These are phyloP conservation scores for Formica aserva DNA, from an alignment of 2,888 invertebrate genomes.

Conservation along the genomic window DNA sequence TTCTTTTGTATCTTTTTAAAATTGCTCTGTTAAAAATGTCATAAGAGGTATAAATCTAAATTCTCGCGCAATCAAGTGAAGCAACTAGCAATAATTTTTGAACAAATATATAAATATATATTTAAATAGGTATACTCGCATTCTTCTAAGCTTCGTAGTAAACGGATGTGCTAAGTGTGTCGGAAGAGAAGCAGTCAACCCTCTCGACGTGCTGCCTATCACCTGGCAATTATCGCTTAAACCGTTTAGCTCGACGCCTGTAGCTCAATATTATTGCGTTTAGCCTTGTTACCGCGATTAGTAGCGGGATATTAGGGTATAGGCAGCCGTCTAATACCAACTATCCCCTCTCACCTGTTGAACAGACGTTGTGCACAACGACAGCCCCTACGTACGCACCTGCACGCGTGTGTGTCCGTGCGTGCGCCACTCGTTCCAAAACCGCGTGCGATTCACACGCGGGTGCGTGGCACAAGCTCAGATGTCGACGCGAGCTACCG, in stretches of 20 bases:
- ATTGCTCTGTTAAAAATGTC: background rate
- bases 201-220: constrained; percentile 75
- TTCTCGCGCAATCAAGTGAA: background rate
- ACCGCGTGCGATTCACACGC: constrained; percentile 36
- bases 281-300: constrained; percentile 81
- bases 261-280: constrained; percentile 80
- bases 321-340: constrained; percentile 81
- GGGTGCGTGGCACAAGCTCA: constrained; percentile 52
- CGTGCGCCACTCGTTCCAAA: constrained; percentile 30
- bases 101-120: background rate
- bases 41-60: background rate
- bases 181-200: constrained; percentile 54
- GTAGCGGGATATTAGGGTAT: constrained; percentile 78
- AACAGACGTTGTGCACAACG: constrained; percentile 69
- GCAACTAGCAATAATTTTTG: background rate
- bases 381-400: constrained; percentile 69
- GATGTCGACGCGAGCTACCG: constrained; percentile 64
- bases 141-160: background rate
- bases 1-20: background rate
- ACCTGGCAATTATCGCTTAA: constrained; percentile 81
- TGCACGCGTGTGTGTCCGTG: constrained; percentile 59
- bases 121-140: background rate
- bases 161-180: background rate
- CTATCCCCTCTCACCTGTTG: constrained; percentile 84
- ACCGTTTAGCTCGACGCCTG: constrained; percentile 74